Percentiles rank a stretch among this genome's conserved stretches.
Evolutionary conservation across 2,797 vertebrate genomes (phyloP).

Genomic region (Coregonus ussuriensis): DNA sequence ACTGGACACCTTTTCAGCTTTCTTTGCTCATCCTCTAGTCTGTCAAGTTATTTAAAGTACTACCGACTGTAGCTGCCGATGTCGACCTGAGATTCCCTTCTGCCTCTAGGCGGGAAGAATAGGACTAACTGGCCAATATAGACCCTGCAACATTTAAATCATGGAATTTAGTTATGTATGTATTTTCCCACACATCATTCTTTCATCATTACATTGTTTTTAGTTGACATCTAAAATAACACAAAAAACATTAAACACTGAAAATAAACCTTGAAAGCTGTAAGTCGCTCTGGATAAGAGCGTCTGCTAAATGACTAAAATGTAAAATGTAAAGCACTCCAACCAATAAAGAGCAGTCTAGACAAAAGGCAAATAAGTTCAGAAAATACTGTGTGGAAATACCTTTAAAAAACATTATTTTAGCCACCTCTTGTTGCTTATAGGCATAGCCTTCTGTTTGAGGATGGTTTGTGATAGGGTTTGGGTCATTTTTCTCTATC

Average conservation of each 20-base stretch:
- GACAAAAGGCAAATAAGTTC: background rate
- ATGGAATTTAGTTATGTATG: too few relatives aligned
- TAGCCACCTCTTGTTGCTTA: background rate
- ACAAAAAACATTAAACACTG: background rate
- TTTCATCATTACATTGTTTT: too few relatives aligned
- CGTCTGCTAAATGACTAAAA: too few relatives aligned
- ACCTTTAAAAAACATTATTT: background rate
- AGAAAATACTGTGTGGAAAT: background rate
- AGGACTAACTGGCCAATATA: background rate
- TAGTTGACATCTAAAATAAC: too few relatives aligned
- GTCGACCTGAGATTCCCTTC: background rate
- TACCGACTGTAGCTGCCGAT: too few relatives aligned
- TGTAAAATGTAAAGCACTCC: too few relatives aligned
- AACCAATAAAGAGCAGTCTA: background rate
- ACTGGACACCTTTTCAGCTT: constrained; percentile 78
- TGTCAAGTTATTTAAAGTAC: constrained; percentile 34
- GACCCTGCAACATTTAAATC: background rate
- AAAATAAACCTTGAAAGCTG: too few relatives aligned
- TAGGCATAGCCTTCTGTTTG: background rate
- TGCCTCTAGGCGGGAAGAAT: background rate
- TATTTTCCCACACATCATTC: too few relatives aligned
- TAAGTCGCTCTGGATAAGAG: too few relatives aligned
- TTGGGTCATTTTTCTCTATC: background rate
- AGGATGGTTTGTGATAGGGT: background rate
- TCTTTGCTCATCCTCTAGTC: constrained; percentile 68